Conservation (phyloP, 2,797 vertebrate species). For the Falco biarmicus region DNA sequence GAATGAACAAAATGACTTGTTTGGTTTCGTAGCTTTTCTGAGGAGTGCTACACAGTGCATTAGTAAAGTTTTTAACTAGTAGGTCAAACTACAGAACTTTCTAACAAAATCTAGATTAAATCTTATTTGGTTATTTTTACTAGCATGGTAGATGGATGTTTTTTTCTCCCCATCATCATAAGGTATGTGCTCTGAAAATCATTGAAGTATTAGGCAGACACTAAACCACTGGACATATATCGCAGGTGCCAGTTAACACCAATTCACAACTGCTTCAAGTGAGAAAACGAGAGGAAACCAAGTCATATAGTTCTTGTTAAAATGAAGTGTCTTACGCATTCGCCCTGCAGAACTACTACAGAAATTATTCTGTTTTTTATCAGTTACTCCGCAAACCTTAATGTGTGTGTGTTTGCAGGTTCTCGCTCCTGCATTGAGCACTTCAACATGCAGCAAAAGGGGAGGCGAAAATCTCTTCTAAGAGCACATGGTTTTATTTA, state of each 20-base stretch:
- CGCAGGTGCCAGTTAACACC: background rate
- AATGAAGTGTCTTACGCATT: background rate
- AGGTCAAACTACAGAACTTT: background rate
- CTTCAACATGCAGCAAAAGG: background rate
- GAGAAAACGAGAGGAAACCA: background rate
- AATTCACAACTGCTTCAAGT: background rate
- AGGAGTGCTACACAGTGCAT: background rate
- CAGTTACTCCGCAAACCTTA: background rate
- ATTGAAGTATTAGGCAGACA: background rate
- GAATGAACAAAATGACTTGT: background rate
- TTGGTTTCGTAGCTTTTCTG: background rate
- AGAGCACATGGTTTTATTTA: constrained; percentile 26
- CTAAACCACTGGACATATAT: background rate
- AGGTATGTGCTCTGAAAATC: background rate
- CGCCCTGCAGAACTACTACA: background rate
- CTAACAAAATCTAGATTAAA: background rate
- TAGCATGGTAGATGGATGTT: background rate
- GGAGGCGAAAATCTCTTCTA: background rate
- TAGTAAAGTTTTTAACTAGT: background rate
- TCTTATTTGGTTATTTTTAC: background rate
- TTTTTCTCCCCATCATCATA: background rate
- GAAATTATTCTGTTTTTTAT: background rate
- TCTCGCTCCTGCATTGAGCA: background rate
- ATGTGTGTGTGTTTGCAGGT: background rate
- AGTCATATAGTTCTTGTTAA: background rate